phyloP scores from a whole-genome alignment of 2,888 invertebrate species.

The Drosophila limbata region DNA sequence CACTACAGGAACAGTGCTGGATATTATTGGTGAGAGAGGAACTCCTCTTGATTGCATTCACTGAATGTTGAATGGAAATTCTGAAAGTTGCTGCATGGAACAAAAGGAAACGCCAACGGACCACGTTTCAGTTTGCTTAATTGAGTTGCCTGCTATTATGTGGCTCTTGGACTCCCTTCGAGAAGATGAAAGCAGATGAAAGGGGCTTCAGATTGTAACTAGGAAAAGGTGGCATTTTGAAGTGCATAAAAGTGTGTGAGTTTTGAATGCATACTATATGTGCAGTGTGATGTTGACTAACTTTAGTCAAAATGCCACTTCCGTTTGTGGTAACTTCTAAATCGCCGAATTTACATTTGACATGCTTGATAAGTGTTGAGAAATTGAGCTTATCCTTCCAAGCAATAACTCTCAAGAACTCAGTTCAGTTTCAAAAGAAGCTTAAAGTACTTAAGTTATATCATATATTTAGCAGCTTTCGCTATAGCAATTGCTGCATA shows the following conservation, averaged over 20 bases:
- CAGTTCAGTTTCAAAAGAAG: not conserved
- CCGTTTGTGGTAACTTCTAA: no score
- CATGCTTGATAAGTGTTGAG: not conserved
- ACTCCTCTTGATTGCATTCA: slow-evolving; percentile 49
- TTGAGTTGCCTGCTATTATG: slow-evolving; percentile 75
- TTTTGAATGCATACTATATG: not conserved
- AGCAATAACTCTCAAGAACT: not conserved
- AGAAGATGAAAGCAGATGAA: slow-evolving; percentile 40
- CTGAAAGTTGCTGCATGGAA: slow-evolving; percentile 25
- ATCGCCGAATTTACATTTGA: not conserved
- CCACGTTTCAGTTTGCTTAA: slow-evolving; percentile 72
- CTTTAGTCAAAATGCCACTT: slow-evolving; percentile 48
- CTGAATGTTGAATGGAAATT: slow-evolving; percentile 62
- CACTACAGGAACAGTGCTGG: slow-evolving; percentile 34
- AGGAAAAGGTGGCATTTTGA: slow-evolving; percentile 18
- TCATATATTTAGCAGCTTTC: not conserved
- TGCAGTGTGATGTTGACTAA: slow-evolving; percentile 13
- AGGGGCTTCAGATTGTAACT: slow-evolving; percentile 21
- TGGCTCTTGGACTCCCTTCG: slow-evolving; percentile 34
- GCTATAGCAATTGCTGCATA: not conserved
- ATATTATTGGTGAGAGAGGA: not conserved
- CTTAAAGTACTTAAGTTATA: no score
- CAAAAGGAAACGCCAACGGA: slow-evolving; percentile 31
- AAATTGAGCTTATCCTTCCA: not conserved
- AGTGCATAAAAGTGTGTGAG: not conserved